A percentile compares a stretch with the other conserved stretches of the same genome.
phyloP scores from a whole-genome alignment of 2,888 invertebrate species.

The Andrena trimmerana region DNA sequence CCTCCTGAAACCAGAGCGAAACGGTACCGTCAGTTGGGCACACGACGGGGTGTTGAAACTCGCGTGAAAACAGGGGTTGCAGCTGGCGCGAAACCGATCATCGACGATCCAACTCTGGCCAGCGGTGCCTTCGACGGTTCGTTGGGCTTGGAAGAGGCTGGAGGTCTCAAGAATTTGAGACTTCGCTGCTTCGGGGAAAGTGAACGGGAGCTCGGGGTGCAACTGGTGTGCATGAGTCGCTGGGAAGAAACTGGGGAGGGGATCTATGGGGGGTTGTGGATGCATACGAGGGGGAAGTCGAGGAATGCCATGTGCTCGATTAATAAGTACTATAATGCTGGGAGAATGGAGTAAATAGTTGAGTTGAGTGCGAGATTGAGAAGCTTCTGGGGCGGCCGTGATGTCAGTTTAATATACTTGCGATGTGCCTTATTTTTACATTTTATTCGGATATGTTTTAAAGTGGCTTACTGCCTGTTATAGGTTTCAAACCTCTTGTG shows the following conservation, averaged over 20 bases:
- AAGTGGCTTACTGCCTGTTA: not conserved
- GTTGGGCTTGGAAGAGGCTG: not conserved
- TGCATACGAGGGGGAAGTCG: no score
- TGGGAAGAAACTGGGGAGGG: not conserved
- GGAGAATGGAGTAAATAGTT: no score
- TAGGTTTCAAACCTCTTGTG: not conserved
- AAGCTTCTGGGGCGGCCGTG: not conserved
- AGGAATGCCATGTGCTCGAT: no score
- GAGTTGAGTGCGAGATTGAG: not conserved
- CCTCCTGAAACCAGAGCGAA: conserved; percentile 57
- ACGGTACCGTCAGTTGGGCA: not conserved
- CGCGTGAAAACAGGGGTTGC: not conserved
- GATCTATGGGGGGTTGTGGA: no score
- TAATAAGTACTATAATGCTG: no score
- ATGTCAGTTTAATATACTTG: not conserved
- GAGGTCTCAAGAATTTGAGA: not conserved
- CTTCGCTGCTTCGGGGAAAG: not conserved
- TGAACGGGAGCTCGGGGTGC: not conserved
- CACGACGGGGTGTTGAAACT: not conserved
- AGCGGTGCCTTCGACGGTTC: not conserved
- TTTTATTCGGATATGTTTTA: not conserved
- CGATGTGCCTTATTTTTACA: not conserved
- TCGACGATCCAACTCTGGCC: not conserved
- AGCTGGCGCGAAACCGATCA: not conserved
- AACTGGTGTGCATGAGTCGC: not conserved